Base-by-base conservation (phyloP, 1,140 invertebrate species). In the Atta colombica region DNA sequence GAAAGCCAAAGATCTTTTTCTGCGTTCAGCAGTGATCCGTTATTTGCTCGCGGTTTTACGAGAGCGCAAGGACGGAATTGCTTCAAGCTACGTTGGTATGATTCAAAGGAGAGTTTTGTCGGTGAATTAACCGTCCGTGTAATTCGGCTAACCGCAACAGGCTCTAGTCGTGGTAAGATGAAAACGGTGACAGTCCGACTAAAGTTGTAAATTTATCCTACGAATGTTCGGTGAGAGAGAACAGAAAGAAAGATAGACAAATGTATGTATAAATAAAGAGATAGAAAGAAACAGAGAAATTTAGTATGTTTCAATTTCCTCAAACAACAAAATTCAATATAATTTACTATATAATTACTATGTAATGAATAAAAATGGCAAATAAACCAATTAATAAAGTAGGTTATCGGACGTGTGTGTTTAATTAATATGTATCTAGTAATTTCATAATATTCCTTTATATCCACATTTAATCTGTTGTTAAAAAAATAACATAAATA, bases 91-190 rank as follows among this genome's bases (percentile, higher is more conserved):
- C 16, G 21, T 31, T 45, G 49, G 35, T 25, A 39, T 53, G 28
- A 86, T 68, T 88, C 87, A 89, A 88, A 89, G 88, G 53, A 49
- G 21, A 78, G 74, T 89, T 89, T 88, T 66, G 75, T 65, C 18
- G 74, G 28, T 35, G 85, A 88, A 89, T 89, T 86, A 89, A 89
- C 88, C 72, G 60, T 69, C 87, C 87, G 68, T 89, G 82, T 88
- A 88, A 89, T 88, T 88, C 55, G 53, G 75, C 53, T 77, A 85
- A 88, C 87, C 81, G 25, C 78, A 51, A 88, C 65, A 61, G 65
- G 80, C 61, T 66, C 39, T 25, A 60, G 58, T 74, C 85, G 16
- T 35, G 39, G 28, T 16, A 66, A 35, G 18, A 61, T 18, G 31
- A 25, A 18, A 51, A 60, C 77, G 35, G 53, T 58, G 78, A 66